A percentile compares a stretch with the other conserved stretches of the same genome.
Evolutionary conservation across 1,140 invertebrate species (phyloP).

Genomic region (Drosophila prosaltans): DNA sequence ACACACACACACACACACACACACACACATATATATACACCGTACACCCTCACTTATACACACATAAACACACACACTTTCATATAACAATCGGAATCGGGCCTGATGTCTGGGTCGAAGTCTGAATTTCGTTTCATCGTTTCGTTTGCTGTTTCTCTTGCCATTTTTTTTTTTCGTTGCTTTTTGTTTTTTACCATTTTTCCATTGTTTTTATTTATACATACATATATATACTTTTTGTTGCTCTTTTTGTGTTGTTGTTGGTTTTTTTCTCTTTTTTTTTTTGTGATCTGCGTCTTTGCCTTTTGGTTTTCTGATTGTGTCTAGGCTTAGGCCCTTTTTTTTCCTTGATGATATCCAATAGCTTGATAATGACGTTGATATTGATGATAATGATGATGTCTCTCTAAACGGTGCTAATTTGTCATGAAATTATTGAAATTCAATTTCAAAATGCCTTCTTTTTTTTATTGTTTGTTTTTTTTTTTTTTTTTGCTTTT

Average conservation of each 20-base stretch:
- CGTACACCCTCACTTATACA: not conserved
- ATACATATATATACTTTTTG: slow-evolving; percentile 2
- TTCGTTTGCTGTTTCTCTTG: slow-evolving; percentile 54
- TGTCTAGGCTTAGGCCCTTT: slow-evolving; percentile 15
- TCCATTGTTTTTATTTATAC: slow-evolving; percentile 53
- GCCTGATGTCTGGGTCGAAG: slow-evolving; percentile 72
- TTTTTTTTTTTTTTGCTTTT: not conserved
- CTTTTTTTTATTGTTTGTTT: slow-evolving; percentile 13
- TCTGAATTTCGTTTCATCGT: slow-evolving; percentile 49
- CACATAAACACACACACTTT: slow-evolving; percentile 15
- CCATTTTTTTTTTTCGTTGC: slow-evolving; percentile 14
- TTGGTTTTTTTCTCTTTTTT: not conserved
- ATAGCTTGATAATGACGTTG: slow-evolving; percentile 7
- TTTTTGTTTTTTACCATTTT: slow-evolving; percentile 41
- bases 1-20: slow-evolving; percentile 26
- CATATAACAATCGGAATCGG: slow-evolving; percentile 61
- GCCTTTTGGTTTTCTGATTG: not conserved
- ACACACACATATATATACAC: slow-evolving; percentile 7
- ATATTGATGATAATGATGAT: no score
- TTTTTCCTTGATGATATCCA: slow-evolving; percentile 33
- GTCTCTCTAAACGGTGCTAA: slow-evolving; percentile 48
- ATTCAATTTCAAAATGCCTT: slow-evolving; percentile 5
- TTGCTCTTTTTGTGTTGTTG: slow-evolving; percentile 11
- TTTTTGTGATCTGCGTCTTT: slow-evolving; percentile 37
- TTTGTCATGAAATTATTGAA: slow-evolving; percentile 40